Evolutionary conservation across 2,113 vertebrate species (phyloP), one percentile per base, ranked within the genome.

Genomic region (Lamprologus lemairii): DNA sequence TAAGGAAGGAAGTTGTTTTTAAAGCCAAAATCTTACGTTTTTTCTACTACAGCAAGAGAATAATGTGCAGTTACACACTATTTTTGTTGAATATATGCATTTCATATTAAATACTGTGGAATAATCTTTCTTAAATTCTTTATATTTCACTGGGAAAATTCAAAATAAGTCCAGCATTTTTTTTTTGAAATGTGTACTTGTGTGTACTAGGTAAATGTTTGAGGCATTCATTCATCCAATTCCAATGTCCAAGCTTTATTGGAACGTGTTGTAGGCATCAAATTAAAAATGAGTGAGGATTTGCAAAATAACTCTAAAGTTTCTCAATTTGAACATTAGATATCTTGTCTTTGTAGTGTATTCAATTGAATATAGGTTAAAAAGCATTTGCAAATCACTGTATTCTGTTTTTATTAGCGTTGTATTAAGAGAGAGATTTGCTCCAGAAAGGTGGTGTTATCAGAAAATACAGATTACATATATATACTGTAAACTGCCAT

Each of bases 121-220:
- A 71, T 9, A 42, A 42, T 42, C n/a, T 42, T 65, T 37, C 19
- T 0, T 40, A 71, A 71, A 23, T 42, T 71, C 12, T 71, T 65
- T 14, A 21, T 68, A 6, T 73, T 73, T 73, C 21, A 23, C n/a
- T 73, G 13, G 2, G 37, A 73, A 45, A 26, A 23, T 73, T 13
- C 2, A 16, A 45, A 23, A 45, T 26, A 26, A 8, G 21, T 73
- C 2, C 7, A 42, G 65, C 5, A 23, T 4, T 45, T 68, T 35
- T 45, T 68, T 35, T 16, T 45, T 3, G 2, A 73, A 73, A 45
- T 42, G 65, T 73, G 21, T 45, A 7, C 21, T 26, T 73, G n/a
- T n/a, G n/a, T n/a, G n/a, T n/a, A 47, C 23, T 49, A 12, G 0
- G 0, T 31, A 49, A 7, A 78, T 78, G 16, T 49, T 19, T 49